These are phyloP conservation scores for Idaea aversata DNA, from an alignment of 2,888 invertebrate species.

Conservation along the genomic window DNA sequence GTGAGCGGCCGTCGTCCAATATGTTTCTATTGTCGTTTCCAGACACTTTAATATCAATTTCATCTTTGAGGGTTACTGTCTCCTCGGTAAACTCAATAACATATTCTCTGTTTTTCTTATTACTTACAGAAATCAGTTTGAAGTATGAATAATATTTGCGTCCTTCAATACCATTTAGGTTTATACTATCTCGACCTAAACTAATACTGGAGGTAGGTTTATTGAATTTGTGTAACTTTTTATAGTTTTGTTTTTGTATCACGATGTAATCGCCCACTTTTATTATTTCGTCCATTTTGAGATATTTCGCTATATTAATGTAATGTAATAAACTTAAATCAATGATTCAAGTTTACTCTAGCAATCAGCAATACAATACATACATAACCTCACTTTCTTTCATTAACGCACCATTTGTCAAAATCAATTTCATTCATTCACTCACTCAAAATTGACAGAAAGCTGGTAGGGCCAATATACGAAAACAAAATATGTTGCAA, in stretches of 20 bases:
- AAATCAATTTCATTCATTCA: background rate
- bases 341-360: background rate
- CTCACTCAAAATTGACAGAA: background rate
- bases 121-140: constrained; percentile 84
- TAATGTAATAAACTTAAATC: background rate
- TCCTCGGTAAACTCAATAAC: constrained; percentile 76
- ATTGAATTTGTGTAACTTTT: constrained; percentile 87
- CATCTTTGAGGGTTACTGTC: constrained; percentile 74
- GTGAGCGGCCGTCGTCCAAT: constrained; percentile 88
- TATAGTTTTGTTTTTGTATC: constrained; percentile 88
- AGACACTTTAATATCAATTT: constrained; percentile 83
- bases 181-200: constrained; percentile 85
- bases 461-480: constrained; percentile 2
- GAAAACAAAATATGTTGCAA: background rate
- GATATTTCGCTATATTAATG: constrained; percentile 13
- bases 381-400: background rate
- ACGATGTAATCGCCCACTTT: constrained; percentile 86
- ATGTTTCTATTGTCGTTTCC: constrained; percentile 93
- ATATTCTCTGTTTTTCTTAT: constrained; percentile 79
- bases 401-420: background rate
- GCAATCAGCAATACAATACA: background rate
- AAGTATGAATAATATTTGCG: constrained; percentile 87
- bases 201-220: constrained; percentile 82
- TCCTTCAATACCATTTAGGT: constrained; percentile 83
- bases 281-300: constrained; percentile 54